A percentile compares a stretch with the other conserved stretches of the same genome.
Evolutionary conservation across 2,113 vertebrate genomes (phyloP).

Genomic region (Thamnaconus septentrionalis): DNA sequence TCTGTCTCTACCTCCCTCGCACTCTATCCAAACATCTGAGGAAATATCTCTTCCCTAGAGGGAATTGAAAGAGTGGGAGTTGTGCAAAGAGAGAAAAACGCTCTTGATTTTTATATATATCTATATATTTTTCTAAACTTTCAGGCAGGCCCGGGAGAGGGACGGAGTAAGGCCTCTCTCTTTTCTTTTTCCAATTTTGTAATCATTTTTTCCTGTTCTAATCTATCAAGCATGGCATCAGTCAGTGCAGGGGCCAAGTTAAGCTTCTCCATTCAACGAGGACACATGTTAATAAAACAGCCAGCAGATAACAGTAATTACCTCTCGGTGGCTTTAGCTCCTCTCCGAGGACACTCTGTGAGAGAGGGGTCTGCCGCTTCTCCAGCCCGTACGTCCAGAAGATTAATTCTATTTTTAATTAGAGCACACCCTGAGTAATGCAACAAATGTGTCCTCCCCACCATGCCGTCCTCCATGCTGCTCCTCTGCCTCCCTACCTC

Average conservation of each 20-base stretch:
- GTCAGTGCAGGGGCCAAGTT: slow-evolving; percentile 54
- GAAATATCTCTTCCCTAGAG: slow-evolving; percentile 32
- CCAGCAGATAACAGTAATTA: slow-evolving; percentile 80
- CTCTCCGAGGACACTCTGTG: slow-evolving; percentile 45
- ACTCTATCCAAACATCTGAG: slow-evolving; percentile 27
- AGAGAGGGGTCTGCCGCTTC: slow-evolving; percentile 55
- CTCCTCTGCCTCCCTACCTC: slow-evolving; percentile 16
- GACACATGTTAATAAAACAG: slow-evolving; percentile 80
- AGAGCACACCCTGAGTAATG: slow-evolving; percentile 64
- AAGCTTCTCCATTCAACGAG: slow-evolving; percentile 73
- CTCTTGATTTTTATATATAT: slow-evolving; percentile 16
- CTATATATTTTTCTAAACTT: neutral
- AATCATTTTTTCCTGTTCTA: slow-evolving; percentile 60
- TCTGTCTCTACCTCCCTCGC: slow-evolving; percentile 20
- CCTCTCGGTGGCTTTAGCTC: slow-evolving; percentile 68
- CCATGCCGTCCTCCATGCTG: slow-evolving; percentile 20
- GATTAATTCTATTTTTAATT: slow-evolving; percentile 80
- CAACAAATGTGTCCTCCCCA: slow-evolving; percentile 43
- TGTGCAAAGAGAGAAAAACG: neutral
- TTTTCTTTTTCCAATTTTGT: slow-evolving; percentile 36
- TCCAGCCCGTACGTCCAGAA: slow-evolving; percentile 56
- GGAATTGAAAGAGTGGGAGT: slow-evolving; percentile 37
- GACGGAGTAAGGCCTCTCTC: neutral
- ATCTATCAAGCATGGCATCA: slow-evolving; percentile 69
- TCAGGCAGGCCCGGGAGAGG: slow-evolving; percentile 28